phyloP scores from a whole-genome alignment of 2,797 vertebrate species.

The Rousettus madagascariensis region DNA sequence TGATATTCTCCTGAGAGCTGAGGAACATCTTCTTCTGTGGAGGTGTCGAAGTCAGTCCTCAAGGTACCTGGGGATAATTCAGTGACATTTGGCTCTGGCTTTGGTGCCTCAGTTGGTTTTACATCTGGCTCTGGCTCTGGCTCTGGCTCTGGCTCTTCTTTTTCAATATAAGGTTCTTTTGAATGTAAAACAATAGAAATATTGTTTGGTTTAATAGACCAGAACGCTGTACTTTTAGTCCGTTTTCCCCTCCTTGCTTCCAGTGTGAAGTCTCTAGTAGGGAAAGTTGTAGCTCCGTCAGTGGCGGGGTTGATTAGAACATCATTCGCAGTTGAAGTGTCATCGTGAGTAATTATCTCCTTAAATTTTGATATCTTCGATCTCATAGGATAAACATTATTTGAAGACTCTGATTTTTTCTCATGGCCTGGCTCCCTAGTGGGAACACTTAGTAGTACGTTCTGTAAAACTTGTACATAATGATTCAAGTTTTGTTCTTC shows the following conservation, averaged over 20 bases:
- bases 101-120: background rate
- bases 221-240: background rate
- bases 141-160: slow-evolving; percentile 18
- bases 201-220: slow-evolving; percentile 37
- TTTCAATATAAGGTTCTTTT: slow-evolving; percentile 42
- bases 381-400: background rate
- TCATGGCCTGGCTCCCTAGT: background rate
- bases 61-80: background rate
- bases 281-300: background rate
- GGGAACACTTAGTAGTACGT: slow-evolving; percentile 26
- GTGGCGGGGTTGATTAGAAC: background rate
- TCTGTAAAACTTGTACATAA: slow-evolving; percentile 65
- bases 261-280: background rate
- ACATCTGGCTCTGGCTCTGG: background rate
- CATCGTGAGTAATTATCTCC: background rate
- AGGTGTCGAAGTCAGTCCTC: rapidly evolving
- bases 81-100: rapidly evolving
- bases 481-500: slow-evolving; percentile 73
- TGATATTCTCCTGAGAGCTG: slow-evolving; percentile 53
- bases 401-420: background rate
- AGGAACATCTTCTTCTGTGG: slow-evolving; percentile 69
- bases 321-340: background rate
- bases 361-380: background rate
- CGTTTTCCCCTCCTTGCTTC: background rate
- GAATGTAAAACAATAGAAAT: slow-evolving; percentile 53